phyloP scores from a whole-genome alignment of 2,113 vertebrate species.

The Larimichthys crocea region DNA sequence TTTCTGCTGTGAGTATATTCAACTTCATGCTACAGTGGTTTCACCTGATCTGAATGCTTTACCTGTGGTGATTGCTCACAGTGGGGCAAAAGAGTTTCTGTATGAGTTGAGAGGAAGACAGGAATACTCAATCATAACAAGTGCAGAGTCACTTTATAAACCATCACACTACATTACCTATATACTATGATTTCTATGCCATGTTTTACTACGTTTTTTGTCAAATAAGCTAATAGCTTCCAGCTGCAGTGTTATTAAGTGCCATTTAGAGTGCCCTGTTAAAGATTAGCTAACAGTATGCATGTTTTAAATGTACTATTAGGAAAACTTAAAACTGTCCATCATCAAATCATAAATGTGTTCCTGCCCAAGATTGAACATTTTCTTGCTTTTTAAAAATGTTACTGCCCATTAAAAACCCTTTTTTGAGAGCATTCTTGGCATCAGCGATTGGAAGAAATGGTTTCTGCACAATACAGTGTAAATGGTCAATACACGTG shows the following conservation, averaged over 20 bases:
- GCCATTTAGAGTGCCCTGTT: neutral
- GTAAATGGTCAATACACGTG: too few relatives aligned
- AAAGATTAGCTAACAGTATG: neutral
- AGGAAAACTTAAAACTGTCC: neutral
- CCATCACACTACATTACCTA: neutral
- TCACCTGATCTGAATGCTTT: constrained; percentile 3
- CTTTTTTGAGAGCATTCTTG: too few relatives aligned
- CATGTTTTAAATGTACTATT: neutral
- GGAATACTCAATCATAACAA: neutral
- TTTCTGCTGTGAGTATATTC: neutral
- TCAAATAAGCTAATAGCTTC: neutral
- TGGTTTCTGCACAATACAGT: too few relatives aligned
- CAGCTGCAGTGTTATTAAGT: neutral
- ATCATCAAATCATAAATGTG: neutral
- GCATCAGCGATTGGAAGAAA: too few relatives aligned
- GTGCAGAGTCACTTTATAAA: neutral
- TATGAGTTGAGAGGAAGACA: neutral
- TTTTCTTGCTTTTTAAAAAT: neutral
- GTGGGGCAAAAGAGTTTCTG: neutral
- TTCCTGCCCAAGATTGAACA: neutral
- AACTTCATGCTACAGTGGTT: neutral
- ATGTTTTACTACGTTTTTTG: neutral
- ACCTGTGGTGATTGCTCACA: neutral
- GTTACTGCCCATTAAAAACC: neutral
- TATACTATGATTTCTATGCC: neutral